Evolutionary conservation across 2,888 invertebrate species (phyloP).

Genomic region (Tanaodytes sp.): DNA sequence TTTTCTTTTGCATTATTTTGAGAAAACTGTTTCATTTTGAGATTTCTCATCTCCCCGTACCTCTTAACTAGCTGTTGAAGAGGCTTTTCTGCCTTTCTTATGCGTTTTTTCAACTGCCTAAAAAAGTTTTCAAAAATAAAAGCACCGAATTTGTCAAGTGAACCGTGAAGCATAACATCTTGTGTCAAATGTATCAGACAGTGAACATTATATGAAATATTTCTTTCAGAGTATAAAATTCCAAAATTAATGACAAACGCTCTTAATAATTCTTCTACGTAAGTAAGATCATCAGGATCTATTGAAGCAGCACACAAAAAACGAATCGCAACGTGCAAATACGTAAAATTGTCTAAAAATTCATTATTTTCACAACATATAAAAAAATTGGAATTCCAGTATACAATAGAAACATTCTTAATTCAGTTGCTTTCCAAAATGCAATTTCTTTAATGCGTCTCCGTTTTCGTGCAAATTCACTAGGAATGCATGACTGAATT

Average conservation of each 20-base stretch:
- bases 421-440: too few relatives aligned
- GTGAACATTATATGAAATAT: slow-evolving; percentile 18
- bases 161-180: slow-evolving; percentile 1
- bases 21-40: not conserved
- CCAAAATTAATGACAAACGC: not conserved
- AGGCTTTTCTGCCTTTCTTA: slow-evolving; percentile 12
- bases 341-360: slow-evolving; percentile 1
- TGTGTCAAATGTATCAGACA: slow-evolving; percentile 3
- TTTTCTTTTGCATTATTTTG: not conserved
- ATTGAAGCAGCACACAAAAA: not conserved
- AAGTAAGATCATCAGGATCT: not conserved
- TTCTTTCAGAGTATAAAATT: not conserved
- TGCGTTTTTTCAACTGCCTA: not conserved
- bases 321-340: slow-evolving; percentile 47
- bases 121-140: slow-evolving; percentile 13
- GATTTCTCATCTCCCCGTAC: slow-evolving; percentile 7
- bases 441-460: too few relatives aligned
- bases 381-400: too few relatives aligned
- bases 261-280: not conserved
- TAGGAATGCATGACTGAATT: too few relatives aligned
- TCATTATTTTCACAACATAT: too few relatives aligned
- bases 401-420: too few relatives aligned
- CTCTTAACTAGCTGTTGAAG: slow-evolving; percentile 4
- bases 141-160: not conserved
- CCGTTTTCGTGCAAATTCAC: too few relatives aligned